These are phyloP conservation scores for Glaucomys volans DNA, from an alignment of 2,113 vertebrate genomes.

Conservation along the genomic window DNA sequence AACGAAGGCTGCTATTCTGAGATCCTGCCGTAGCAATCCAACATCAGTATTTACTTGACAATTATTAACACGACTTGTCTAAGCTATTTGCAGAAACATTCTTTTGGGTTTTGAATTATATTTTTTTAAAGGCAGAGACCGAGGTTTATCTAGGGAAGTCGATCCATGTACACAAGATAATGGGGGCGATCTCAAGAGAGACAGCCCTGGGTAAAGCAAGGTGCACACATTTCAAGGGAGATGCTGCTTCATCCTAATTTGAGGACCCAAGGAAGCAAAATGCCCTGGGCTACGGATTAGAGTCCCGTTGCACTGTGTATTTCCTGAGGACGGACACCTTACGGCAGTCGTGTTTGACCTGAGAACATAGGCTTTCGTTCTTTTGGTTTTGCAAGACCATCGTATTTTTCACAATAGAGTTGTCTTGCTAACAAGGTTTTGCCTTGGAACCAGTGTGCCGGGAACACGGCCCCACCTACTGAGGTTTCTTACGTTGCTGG, in stretches of 20 bases:
- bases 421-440: neutral
- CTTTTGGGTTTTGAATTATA: conserved; percentile 15
- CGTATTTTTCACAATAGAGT: neutral
- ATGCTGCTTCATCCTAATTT: neutral
- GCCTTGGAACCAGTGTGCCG: neutral
- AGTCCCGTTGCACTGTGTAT: neutral
- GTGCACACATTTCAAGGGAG: no score
- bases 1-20: neutral
- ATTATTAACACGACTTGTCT: neutral
- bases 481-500: neutral
- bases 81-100: neutral
- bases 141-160: no score
- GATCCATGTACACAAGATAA: no score
- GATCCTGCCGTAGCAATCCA: neutral
- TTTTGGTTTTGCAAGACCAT: neutral
- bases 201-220: no score
- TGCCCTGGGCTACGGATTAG: neutral
- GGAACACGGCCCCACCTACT: neutral
- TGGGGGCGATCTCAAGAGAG: no score
- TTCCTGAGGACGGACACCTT: neutral
- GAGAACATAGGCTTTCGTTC: neutral
- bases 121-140: neutral
- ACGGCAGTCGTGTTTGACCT: neutral
- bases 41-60: neutral
- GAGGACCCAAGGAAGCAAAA: neutral